These are phyloP conservation scores for Phalacrocorax brasilianus DNA, from an alignment of 2,113 vertebrate species.

Conservation along the genomic window DNA sequence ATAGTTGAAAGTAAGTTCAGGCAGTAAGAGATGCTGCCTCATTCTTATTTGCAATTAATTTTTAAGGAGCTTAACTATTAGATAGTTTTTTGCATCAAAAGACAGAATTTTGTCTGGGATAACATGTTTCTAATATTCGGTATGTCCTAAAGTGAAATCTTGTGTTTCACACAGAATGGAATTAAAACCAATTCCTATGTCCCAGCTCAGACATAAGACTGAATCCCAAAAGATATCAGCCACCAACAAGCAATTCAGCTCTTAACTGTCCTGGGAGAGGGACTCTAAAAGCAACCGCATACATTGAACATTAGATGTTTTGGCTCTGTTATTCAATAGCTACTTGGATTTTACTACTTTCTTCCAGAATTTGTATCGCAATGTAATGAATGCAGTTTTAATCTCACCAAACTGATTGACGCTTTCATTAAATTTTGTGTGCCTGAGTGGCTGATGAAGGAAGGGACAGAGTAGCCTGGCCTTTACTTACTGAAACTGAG, in stretches of 20 bases:
- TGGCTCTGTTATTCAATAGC: neutral
- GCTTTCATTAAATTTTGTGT: neutral
- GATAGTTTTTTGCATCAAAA: neutral
- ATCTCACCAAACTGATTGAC: neutral
- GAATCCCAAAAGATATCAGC: neutral
- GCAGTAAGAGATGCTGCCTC: neutral
- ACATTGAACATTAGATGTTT: neutral
- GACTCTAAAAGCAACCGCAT: neutral
- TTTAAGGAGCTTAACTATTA: neutral
- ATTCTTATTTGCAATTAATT: neutral
- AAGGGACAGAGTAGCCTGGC: neutral
- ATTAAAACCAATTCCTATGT: neutral
- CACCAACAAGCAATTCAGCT: neutral
- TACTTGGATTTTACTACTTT: neutral
- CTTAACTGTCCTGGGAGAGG: neutral
- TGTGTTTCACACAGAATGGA: neutral
- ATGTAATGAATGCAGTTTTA: neutral
- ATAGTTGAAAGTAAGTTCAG: neutral
- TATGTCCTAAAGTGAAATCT: neutral
- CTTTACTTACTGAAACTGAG: constrained; percentile 69
- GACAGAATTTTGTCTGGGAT: neutral
- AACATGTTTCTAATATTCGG: neutral
- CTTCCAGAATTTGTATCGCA: neutral
- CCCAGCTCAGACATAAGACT: neutral
- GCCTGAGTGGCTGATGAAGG: neutral